Conservation (phyloP, 2,888 invertebrate species). For the Nomada ruficornis region DNA sequence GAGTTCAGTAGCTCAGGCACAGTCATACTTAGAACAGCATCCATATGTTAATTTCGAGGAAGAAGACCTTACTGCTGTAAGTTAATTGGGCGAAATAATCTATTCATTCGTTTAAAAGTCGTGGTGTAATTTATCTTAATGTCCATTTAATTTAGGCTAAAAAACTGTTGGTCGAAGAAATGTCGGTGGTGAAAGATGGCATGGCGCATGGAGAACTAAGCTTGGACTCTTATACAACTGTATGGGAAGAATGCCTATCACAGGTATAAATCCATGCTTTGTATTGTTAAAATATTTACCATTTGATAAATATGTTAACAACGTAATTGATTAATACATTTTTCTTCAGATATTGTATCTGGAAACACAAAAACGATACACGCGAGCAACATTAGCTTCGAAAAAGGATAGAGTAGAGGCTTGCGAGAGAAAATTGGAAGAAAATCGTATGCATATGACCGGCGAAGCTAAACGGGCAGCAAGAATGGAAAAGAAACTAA, state of each 20-base stretch:
- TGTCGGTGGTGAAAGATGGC: conserved; percentile 94
- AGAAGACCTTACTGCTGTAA: conserved; percentile 87
- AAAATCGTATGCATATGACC: conserved; percentile 98
- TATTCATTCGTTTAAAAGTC: background rate
- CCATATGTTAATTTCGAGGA: conserved; percentile 91
- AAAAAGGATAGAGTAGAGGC: conserved; percentile 98
- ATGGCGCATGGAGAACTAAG: conserved; percentile 98
- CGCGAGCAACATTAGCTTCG: conserved; percentile 96
- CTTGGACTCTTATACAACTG: conserved; percentile 95
- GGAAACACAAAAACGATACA: conserved; percentile 96
- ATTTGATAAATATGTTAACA: background rate
- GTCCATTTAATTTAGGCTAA: conserved; percentile 85
- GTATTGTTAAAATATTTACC: background rate
- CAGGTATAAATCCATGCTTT: conserved; percentile 86
- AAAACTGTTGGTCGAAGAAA: conserved; percentile 90
- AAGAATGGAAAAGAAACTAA: conserved; percentile 98
- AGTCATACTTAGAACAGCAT: conserved; percentile 94
- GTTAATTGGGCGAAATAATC: conserved; percentile 36
- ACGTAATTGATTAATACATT: conserved; percentile 2
- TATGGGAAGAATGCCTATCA: conserved; percentile 98
- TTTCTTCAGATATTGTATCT: conserved; percentile 91
- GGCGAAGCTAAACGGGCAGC: conserved; percentile 98
- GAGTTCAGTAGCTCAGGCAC: conserved; percentile 86
- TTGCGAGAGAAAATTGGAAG: conserved; percentile 95
- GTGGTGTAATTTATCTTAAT: background rate